These are phyloP conservation scores for Ceramica pisi DNA, from an alignment of 2,888 invertebrate species.

Conservation along the genomic window DNA sequence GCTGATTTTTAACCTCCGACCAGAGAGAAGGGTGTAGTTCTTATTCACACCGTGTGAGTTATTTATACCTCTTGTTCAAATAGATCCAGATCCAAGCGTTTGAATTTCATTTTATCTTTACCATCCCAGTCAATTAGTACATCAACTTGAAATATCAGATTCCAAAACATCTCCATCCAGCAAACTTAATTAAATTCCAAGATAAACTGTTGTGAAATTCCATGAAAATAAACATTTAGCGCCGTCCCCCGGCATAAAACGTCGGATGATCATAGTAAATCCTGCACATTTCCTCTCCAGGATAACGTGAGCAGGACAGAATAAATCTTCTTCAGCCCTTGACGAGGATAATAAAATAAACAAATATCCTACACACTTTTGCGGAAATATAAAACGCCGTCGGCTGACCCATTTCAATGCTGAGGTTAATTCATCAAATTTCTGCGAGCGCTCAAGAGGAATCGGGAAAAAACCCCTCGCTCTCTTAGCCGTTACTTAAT, in stretches of 20 bases:
- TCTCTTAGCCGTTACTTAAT: conserved; percentile 78
- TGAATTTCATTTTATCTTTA: not conserved
- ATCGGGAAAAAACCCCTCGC: conserved; percentile 62
- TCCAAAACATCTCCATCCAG: not conserved
- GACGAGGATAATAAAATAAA: conserved; percentile 67
- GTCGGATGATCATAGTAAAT: conserved; percentile 54
- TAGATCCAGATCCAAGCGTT: not conserved
- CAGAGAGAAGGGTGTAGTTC: not conserved
- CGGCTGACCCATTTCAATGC: conserved; percentile 58
- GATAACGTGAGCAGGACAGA: conserved; percentile 44
- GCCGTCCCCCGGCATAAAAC: conserved; percentile 33
- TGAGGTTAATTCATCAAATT: conserved; percentile 69
- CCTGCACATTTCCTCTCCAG: conserved; percentile 52
- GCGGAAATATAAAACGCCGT: conserved; percentile 57
- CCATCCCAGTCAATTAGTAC: not conserved
- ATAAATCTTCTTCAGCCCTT: conserved; percentile 63
- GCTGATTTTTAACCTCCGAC: not conserved
- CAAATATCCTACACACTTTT: conserved; percentile 60
- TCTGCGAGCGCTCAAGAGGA: conserved; percentile 58
- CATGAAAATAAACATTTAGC: conserved; percentile 25
- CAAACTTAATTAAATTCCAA: conserved; percentile 27
- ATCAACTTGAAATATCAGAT: conserved; percentile 9
- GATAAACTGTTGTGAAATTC: conserved; percentile 16
- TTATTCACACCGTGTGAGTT: not conserved
- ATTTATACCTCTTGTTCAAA: not conserved